Evolutionary conservation across 2,888 invertebrate genomes (phyloP).

Genomic region (Synergus umbraculus): DNA sequence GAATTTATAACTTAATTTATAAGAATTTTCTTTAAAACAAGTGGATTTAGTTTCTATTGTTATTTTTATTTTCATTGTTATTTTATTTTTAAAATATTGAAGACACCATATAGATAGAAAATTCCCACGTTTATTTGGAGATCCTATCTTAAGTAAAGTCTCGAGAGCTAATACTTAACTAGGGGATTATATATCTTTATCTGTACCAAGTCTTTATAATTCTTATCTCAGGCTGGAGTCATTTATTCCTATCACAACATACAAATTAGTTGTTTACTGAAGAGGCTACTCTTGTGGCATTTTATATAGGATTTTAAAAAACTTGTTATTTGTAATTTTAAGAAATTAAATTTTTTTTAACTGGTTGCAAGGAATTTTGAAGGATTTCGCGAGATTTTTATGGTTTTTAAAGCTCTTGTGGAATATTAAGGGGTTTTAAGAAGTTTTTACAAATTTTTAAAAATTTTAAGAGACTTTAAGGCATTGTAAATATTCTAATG

Average conservation of each 20-base stretch:
- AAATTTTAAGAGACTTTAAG: too few relatives aligned
- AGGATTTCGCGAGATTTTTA: too few relatives aligned
- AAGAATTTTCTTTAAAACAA: too few relatives aligned
- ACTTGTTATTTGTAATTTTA: too few relatives aligned
- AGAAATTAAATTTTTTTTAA: neutral
- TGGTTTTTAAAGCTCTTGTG: too few relatives aligned
- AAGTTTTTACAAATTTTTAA: too few relatives aligned
- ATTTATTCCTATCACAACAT: neutral
- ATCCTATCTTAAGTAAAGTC: constrained; percentile 32
- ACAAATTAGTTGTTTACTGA: neutral
- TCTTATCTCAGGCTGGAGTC: neutral
- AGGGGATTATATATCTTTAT: constrained; percentile 12
- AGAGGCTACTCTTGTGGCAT: constrained; percentile 40
- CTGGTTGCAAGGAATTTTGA: too few relatives aligned
- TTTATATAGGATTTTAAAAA: constrained; percentile 6
- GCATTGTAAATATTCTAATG: too few relatives aligned
- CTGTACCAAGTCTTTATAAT: constrained; percentile 2
- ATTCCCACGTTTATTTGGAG: neutral
- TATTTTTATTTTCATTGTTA: neutral
- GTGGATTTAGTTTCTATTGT: too few relatives aligned
- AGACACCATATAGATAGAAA: constrained; percentile 2
- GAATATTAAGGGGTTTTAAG: too few relatives aligned
- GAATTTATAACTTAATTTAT: too few relatives aligned
- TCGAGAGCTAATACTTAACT: constrained; percentile 49
- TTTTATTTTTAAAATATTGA: neutral